Percentiles rank a stretch among this genome's conserved stretches.
Evolutionary conservation across 2,113 vertebrate genomes (phyloP).

Genomic region (Gobio gobio): DNA sequence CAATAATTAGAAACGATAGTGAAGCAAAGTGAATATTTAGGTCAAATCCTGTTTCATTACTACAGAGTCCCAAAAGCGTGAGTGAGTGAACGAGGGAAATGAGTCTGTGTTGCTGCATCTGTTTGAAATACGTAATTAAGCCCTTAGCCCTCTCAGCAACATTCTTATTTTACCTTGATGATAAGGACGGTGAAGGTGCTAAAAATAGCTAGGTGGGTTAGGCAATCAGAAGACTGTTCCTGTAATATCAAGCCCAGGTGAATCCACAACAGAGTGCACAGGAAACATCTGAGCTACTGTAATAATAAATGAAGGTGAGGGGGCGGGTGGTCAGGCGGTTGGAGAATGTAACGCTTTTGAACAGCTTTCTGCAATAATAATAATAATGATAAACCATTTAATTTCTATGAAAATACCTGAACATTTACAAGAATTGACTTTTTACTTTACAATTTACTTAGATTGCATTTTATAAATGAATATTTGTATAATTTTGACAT

Average conservation of each 20-base stretch:
- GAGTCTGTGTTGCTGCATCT: background rate
- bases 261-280: constrained; percentile 5
- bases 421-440: too few species aligned
- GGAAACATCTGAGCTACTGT: constrained; percentile 19
- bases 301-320: background rate
- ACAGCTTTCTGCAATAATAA: background rate
- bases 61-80: background rate
- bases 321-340: too few species aligned
- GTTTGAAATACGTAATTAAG: constrained; percentile 30
- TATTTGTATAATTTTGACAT: too few species aligned
- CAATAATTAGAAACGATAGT: constrained; percentile 40
- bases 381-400: background rate
- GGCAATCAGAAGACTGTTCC: constrained; percentile 13
- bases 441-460: too few species aligned
- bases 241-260: constrained; percentile 40
- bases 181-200: constrained; percentile 16
- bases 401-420: too few species aligned
- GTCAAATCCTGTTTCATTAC: constrained; percentile 14
- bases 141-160: constrained; percentile 12
- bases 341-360: too few species aligned
- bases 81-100: background rate
- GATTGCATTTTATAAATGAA: too few species aligned
- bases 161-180: constrained; percentile 43
- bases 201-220: constrained; percentile 30
- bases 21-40: constrained; percentile 37